Conservation (phyloP, 1,140 invertebrate species). For the Zaprionus inermis region DNA sequence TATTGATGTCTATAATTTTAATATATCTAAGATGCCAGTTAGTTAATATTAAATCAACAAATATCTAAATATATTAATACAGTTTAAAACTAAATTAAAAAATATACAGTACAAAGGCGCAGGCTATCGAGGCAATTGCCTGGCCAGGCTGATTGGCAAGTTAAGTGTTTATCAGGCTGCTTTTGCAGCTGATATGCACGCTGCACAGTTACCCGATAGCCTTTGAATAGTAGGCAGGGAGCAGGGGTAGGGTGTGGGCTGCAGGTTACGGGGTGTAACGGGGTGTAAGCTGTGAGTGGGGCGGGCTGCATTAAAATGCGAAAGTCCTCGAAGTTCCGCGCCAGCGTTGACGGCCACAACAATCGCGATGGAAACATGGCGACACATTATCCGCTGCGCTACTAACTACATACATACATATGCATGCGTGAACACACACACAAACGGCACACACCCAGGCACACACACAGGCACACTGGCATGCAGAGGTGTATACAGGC, state of each 20-base stretch:
- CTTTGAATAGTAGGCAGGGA: not conserved
- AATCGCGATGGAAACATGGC: conserved; percentile 56
- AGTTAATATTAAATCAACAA: no score
- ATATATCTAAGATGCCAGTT: no score
- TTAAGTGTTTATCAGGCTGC: not conserved
- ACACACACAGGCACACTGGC: conserved; percentile 21
- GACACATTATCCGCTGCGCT: conserved; percentile 72
- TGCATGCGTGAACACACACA: conserved; percentile 19
- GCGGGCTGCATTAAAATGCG: conserved; percentile 53
- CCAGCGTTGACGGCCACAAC: conserved; percentile 54
- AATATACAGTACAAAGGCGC: not conserved
- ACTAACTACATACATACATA: conserved; percentile 49
- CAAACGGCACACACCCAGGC: conserved; percentile 15
- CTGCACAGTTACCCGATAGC: not conserved
- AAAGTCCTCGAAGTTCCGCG: conserved; percentile 42
- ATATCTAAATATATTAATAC: no score
- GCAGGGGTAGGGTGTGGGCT: not conserved
- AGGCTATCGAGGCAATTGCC: not conserved
- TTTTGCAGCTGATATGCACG: not conserved
- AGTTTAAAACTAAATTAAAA: no score
- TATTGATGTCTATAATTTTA: no score
- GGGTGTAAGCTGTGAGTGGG: not conserved
- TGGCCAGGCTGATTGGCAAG: not conserved
- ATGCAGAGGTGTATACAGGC: not conserved
- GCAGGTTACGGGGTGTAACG: not conserved